Evolutionary conservation across 2,797 vertebrate genomes (phyloP).

Genomic region (Sarcophilus harrisii): DNA sequence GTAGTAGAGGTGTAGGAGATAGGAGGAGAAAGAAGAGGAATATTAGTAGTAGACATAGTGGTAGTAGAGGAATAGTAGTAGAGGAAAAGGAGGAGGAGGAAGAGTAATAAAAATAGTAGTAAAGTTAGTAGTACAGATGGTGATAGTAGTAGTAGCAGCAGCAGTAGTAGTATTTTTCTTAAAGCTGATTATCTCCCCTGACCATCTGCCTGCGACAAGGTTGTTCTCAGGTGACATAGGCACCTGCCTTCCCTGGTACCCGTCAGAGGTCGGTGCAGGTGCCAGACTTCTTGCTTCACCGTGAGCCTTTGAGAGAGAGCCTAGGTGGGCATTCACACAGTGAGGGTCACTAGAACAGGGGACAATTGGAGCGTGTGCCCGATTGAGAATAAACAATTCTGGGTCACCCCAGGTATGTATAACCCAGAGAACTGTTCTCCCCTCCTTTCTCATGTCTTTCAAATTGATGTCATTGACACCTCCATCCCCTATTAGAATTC

Average conservation of each 20-base stretch:
- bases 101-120: too few species aligned
- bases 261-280: not conserved
- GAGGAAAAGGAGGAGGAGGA: too few species aligned
- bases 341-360: too few species aligned
- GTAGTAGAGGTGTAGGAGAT: too few species aligned
- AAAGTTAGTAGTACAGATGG: too few species aligned
- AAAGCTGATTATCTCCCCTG: not conserved
- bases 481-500: not conserved
- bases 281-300: not conserved
- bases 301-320: not conserved
- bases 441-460: not conserved
- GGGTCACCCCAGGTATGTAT: not conserved
- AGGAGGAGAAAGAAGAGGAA: too few species aligned
- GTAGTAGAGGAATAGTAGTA: too few species aligned
- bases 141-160: too few species aligned
- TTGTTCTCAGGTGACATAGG: not conserved
- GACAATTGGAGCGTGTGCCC: not conserved
- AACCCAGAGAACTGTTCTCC: not conserved
- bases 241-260: not conserved
- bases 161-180: not conserved
- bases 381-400: not conserved
- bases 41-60: too few species aligned
- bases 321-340: not conserved
- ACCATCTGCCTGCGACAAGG: not conserved
- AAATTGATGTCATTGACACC: not conserved